phyloP scores from a whole-genome alignment of 64 coral and sea anemone species.

The Orbicella faveolata region DNA sequence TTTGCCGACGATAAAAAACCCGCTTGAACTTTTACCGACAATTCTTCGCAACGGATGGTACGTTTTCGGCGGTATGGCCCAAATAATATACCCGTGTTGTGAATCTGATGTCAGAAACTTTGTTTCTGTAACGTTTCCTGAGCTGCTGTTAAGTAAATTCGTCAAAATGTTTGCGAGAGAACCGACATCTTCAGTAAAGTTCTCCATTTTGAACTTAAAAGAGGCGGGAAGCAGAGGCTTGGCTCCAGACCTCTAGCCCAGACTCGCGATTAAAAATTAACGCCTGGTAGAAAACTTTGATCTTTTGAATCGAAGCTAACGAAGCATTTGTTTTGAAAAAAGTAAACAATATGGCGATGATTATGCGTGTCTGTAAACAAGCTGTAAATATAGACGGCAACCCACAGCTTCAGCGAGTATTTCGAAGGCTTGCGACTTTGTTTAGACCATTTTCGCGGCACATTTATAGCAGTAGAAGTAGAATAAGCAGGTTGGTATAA shows the following conservation, averaged over 20 bases:
- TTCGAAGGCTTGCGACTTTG: not conserved
- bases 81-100: constrained; percentile 34
- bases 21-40: constrained; percentile 48
- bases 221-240: not conserved
- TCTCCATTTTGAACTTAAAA: constrained; percentile 32
- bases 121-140: constrained; percentile 1
- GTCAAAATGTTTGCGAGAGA: constrained; percentile 44
- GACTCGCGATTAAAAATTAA: not conserved
- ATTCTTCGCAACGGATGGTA: constrained; percentile 71
- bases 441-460: not conserved
- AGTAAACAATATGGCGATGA: not conserved
- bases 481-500: not conserved
- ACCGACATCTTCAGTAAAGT: constrained; percentile 14
- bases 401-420: not conserved
- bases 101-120: constrained; percentile 15
- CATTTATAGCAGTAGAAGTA: not conserved
- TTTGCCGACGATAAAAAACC: constrained; percentile 52
- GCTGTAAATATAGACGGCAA: not conserved
- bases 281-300: constrained; percentile 11
- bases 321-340: too few species aligned
- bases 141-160: constrained; percentile 13
- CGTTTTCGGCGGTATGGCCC: constrained; percentile 63
- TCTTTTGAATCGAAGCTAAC: not conserved
- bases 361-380: not conserved
- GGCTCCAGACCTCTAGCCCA: not conserved